Evolutionary conservation across 92 coral and sea anemone species (phyloP), one percentile per base, ranked within the genome.

Genomic region (Palythoa caribaeorum): DNA sequence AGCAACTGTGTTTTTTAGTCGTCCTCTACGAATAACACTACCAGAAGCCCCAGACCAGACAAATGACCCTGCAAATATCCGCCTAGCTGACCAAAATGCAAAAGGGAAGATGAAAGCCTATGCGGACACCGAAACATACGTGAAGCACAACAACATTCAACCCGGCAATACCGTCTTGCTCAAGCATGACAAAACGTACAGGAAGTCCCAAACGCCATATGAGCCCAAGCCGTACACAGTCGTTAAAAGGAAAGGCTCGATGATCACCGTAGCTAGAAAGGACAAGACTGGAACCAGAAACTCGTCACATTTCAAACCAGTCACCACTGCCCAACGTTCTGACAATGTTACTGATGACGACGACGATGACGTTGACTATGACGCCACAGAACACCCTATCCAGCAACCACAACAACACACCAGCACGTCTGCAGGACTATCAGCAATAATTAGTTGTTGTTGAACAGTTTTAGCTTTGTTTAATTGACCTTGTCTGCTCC

Each of bases 101-200:
- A 93, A 93, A 52, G 83, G 50, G 2, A 88, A 85, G 76, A 91
- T 91, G 96, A 93, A 93, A 63, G 54, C 13, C 7, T 72, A 93
- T 89, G 91, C 92, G 15, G 96, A 93, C 78, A 80, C 36, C 47
- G 91, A 86, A 70, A 63, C 38, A 17, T 51, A 93, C 63, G 80
- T 89, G 44, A 89, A 89, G 83, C 91, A 94, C n/a, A 89, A 86
- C 3, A 87, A 65, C 63, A 63, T 92, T 63, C 19, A 69, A 19
- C 79, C 44, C 51, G 90, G 91, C 38, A 91, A 92, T 75, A 81
- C 81, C 19, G 94, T 94, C 38, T 36, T 94, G 16, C 88, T 91
- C 14, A 87, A 92, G 78, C 76, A 90, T 21, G 91, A 88, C 20
- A 47, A 78, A n/a, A 9, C 71, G 6, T 62, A 77, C 57, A 83